A percentile compares a stretch with the other conserved stretches of the same genome.
Evolutionary conservation across 2,797 vertebrate species (phyloP).

Genomic region (Protonibea diacanthus): DNA sequence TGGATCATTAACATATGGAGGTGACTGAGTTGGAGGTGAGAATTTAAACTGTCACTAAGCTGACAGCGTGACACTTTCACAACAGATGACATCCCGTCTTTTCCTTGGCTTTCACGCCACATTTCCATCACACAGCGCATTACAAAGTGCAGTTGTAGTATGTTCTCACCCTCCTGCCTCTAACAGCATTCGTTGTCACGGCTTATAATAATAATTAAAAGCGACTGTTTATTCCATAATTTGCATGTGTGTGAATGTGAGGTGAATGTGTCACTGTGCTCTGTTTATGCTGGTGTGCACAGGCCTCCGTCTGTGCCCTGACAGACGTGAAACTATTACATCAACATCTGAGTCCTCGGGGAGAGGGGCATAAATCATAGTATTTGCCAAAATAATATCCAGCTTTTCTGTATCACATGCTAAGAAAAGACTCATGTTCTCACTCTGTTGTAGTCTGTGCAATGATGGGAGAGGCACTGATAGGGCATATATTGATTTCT

Average conservation of each 20-base stretch:
- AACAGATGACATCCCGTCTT: constrained; percentile 56
- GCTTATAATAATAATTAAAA: constrained; percentile 51
- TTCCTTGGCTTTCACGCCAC: constrained; percentile 43
- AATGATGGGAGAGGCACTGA: background rate
- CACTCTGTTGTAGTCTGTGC: background rate
- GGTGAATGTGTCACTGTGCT: constrained; percentile 35
- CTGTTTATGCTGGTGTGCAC: constrained; percentile 61
- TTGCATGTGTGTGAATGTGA: constrained; percentile 45
- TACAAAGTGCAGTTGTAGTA: constrained; percentile 23
- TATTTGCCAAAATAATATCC: constrained; percentile 69
- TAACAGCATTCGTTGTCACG: constrained; percentile 43
- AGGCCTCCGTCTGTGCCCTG: constrained; percentile 51
- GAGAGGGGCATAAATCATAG: constrained; percentile 66
- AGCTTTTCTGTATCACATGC: constrained; percentile 46
- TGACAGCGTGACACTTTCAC: constrained; percentile 37
- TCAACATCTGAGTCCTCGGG: constrained; percentile 62
- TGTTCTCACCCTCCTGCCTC: constrained; percentile 32
- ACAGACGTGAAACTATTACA: constrained; percentile 65
- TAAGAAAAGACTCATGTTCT: constrained; percentile 17
- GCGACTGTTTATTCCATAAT: constrained; percentile 44
- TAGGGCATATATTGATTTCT: background rate
- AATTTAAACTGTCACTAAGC: constrained; percentile 6
- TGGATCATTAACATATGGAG: background rate
- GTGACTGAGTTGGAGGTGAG: constrained; percentile 15
- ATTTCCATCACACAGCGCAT: constrained; percentile 37